Base-by-base conservation (phyloP, 2,113 vertebrate genomes). In the Mungos mungo region DNA sequence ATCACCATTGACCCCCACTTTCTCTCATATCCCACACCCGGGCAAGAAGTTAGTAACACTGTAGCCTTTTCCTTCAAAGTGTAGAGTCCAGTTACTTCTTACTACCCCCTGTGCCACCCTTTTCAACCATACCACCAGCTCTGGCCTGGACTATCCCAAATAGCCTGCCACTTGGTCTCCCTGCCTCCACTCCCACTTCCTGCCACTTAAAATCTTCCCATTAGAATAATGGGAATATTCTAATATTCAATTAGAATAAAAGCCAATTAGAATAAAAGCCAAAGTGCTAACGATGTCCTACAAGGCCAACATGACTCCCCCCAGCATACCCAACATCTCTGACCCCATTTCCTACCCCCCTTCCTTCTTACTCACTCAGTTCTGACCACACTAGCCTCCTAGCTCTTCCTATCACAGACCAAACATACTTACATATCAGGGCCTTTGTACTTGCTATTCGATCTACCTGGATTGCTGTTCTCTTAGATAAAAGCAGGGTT, bases 211-310 rank as follows among this genome's bases (percentile, higher is more conserved):
- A 93, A 47, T 45, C 29, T 21, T 66, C 50, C 38, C 35, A 47
- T 41, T 41, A 41, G 41, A 41, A 41, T 41, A 41, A 41, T 41
- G 41, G 41, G 41, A 41, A 41, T 41, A 41, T 41, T 41, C 41
- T 41, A 41, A 41, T 41, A 41, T 41, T 41, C 41, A 72, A 33
- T 94, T 57, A 72, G 60, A 63, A n/a, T 35, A 79, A 57, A 85
- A 91, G 23, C 35, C 57, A 72, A 27, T 94, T 57, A 72, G 60
- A 63, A n/a, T 35, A 79, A 57, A 85, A 91, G 23, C 33, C 57
- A 31, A 68, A 83, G 7, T 79, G 19, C 71, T 80, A 74, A 71
- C 7, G 72, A 45, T 25, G 2, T 35, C 45, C 31, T 63, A 29
- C 11, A 66, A 80, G 25, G 33, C 15, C 54, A 10, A 45, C 8